A percentile compares a stretch with the other conserved stretches of the same genome.
phyloP scores from a whole-genome alignment of 2,888 invertebrate genomes.

The Urechis unicinctus region DNA sequence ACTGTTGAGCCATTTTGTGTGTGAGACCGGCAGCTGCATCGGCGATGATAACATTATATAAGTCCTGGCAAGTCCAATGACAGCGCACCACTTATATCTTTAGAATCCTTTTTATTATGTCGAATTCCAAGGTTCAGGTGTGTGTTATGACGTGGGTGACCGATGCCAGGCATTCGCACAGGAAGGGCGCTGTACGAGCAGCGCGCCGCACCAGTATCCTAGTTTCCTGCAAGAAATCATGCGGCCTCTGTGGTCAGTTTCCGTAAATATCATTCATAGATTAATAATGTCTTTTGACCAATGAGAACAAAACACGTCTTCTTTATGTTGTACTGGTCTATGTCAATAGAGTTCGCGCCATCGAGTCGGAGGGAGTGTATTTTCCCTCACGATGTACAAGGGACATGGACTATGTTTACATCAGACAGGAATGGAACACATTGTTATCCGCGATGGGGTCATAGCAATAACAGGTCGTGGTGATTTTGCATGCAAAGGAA shows the following conservation, averaged over 20 bases:
- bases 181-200: conserved; percentile 14
- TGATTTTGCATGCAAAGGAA: conserved; percentile 18
- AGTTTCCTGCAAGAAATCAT: conserved; percentile 19
- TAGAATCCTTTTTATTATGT: no score
- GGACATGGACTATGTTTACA: conserved; percentile 12
- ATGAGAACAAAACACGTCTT: no score
- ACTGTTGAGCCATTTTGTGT: no score
- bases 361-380: conserved; percentile 1
- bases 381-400: conserved; percentile 5
- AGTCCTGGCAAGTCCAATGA: no score
- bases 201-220: conserved; percentile 14
- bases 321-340: not conserved
- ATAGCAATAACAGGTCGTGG: conserved; percentile 10
- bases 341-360: conserved; percentile 7
- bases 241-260: conserved; percentile 20
- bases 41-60: no score
- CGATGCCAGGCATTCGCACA: conserved; percentile 9
- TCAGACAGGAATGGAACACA: not conserved
- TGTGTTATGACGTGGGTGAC: conserved; percentile 17
- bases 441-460: conserved; percentile 8
- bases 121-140: no score
- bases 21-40: no score
- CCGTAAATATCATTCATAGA: no score
- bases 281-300: no score
- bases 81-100: no score